Conservation (phyloP, 2,797 vertebrate genomes). For the Girardinus metallicus region DNA sequence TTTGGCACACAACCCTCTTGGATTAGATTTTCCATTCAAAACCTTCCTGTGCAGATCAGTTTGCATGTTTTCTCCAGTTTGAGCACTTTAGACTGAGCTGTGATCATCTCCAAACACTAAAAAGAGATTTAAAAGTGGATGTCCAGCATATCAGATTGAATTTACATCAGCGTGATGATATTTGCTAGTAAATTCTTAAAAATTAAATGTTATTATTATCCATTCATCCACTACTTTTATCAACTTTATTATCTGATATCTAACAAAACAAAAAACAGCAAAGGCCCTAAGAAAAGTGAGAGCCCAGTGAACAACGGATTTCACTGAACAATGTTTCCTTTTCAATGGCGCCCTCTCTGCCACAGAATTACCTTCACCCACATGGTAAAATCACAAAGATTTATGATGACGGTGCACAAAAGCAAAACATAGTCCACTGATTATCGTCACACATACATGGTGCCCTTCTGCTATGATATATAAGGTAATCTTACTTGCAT, state of each 20-base stretch:
- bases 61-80: not conserved
- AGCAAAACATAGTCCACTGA: not conserved
- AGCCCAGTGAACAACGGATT: not conserved
- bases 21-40: not conserved
- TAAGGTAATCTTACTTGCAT: constrained; percentile 90
- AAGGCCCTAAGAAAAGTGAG: not conserved
- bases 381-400: not conserved
- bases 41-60: not conserved
- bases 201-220: not conserved
- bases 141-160: not conserved
- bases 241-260: not conserved
- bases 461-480: not conserved
- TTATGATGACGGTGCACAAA: not conserved
- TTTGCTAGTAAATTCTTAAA: not conserved
- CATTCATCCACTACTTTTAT: not conserved
- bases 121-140: not conserved
- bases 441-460: not conserved
- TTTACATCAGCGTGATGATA: not conserved
- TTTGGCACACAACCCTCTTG: not conserved
- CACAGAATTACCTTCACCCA: not conserved
- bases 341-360: not conserved
- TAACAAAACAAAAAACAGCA: not conserved
- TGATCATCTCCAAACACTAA: not conserved
- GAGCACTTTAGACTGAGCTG: not conserved
- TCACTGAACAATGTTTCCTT: not conserved